Evolutionary conservation across 2,113 vertebrate genomes (phyloP).

Genomic region (Aplodontia rufa): DNA sequence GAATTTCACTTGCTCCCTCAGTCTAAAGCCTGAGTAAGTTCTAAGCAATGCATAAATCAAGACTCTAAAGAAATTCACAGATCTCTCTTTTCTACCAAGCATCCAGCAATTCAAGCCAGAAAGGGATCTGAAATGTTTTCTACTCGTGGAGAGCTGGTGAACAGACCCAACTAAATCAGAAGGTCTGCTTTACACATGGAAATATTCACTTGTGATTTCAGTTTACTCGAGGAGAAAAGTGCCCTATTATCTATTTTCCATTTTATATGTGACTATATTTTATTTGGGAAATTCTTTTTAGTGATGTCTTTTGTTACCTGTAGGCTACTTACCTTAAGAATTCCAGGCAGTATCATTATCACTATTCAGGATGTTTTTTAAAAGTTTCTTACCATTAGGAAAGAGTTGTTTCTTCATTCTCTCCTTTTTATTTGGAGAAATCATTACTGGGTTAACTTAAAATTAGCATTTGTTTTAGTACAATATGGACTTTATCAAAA

Average conservation of each 20-base stretch:
- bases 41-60: background rate
- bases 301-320: background rate
- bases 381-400: background rate
- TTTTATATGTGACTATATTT: background rate
- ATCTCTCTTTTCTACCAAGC: background rate
- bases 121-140: background rate
- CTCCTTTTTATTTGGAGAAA: background rate
- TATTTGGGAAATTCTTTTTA: background rate
- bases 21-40: background rate
- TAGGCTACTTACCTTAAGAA: background rate
- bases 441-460: background rate
- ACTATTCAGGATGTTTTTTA: background rate
- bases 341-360: background rate
- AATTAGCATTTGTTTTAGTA: conserved; percentile 50
- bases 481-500: conserved; percentile 51
- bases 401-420: background rate
- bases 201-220: background rate
- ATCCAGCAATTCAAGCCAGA: background rate
- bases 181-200: background rate
- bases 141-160: background rate
- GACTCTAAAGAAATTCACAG: background rate
- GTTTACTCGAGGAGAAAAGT: background rate
- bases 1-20: background rate
- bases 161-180: background rate
- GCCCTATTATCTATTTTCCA: background rate